phyloP scores from a whole-genome alignment of 2,888 invertebrate species.

The Elegia similella region DNA sequence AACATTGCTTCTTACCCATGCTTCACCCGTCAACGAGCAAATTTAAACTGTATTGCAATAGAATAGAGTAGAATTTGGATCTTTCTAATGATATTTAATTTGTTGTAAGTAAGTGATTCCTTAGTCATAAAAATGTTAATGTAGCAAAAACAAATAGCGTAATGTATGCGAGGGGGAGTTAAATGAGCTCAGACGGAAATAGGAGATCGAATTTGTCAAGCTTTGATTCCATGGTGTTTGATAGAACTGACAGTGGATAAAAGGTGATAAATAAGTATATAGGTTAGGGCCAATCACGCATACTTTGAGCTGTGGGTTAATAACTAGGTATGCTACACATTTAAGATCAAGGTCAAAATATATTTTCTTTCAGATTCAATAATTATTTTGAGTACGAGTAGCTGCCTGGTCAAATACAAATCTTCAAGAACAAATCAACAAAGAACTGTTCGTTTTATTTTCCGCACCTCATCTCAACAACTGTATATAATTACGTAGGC shows the following conservation, averaged over 20 bases:
- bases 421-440: neutral
- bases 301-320: too few relatives aligned
- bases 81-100: constrained; percentile 27
- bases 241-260: constrained; percentile 13
- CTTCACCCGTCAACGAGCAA: neutral
- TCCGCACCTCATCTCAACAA: constrained; percentile 14
- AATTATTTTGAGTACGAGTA: too few relatives aligned
- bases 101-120: constrained; percentile 68
- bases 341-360: too few relatives aligned
- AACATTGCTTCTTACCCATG: constrained; percentile 12
- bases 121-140: constrained; percentile 81
- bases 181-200: constrained; percentile 29
- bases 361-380: neutral
- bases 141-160: constrained; percentile 76
- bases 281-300: too few relatives aligned
- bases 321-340: too few relatives aligned
- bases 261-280: neutral
- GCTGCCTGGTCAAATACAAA: too few relatives aligned
- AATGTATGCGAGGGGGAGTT: constrained; percentile 76
- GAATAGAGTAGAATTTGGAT: constrained; percentile 20
- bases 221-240: constrained; percentile 14
- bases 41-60: constrained; percentile 23
- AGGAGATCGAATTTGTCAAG: constrained; percentile 14
- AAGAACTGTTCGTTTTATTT: neutral
- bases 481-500: constrained; percentile 39